These are phyloP conservation scores for Dendrolimus kikuchii DNA, from an alignment of 1,140 invertebrate species.

Conservation along the genomic window DNA sequence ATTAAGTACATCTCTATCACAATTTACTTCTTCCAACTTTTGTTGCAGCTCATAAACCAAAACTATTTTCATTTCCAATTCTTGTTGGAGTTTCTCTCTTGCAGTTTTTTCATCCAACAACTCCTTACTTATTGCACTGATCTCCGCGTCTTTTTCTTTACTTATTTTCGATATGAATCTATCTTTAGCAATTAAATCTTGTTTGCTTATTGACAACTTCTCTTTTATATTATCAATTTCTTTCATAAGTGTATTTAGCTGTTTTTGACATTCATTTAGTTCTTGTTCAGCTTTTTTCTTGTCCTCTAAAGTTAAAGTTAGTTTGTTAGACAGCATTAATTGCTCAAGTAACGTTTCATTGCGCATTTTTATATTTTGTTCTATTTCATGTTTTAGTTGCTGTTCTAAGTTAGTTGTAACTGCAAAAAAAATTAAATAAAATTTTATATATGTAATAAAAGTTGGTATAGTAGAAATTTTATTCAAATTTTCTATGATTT, in stretches of 20 bases:
- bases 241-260: constrained; percentile 25
- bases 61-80: constrained; percentile 18
- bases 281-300: constrained; percentile 29
- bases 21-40: constrained; percentile 21
- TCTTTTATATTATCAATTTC: constrained; percentile 19
- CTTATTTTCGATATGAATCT: constrained; percentile 16
- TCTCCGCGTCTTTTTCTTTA: constrained; percentile 31
- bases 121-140: constrained; percentile 28
- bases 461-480: too few relatives aligned
- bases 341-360: constrained; percentile 24
- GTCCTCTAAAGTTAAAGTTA: constrained; percentile 29
- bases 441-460: background rate
- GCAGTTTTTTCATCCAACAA: constrained; percentile 23
- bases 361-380: constrained; percentile 14
- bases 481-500: too few relatives aligned
- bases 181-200: constrained; percentile 23
- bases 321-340: constrained; percentile 29
- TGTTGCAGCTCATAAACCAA: constrained; percentile 20
- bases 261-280: constrained; percentile 28
- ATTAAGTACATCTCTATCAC: constrained; percentile 22
- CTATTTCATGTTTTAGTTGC: constrained; percentile 14
- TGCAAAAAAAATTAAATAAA: constrained; percentile 17
- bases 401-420: constrained; percentile 28
- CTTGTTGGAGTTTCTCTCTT: constrained; percentile 16
- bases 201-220: constrained; percentile 11